Evolutionary conservation across 2,797 vertebrate species (phyloP).

Genomic region (Brotula barbata): DNA sequence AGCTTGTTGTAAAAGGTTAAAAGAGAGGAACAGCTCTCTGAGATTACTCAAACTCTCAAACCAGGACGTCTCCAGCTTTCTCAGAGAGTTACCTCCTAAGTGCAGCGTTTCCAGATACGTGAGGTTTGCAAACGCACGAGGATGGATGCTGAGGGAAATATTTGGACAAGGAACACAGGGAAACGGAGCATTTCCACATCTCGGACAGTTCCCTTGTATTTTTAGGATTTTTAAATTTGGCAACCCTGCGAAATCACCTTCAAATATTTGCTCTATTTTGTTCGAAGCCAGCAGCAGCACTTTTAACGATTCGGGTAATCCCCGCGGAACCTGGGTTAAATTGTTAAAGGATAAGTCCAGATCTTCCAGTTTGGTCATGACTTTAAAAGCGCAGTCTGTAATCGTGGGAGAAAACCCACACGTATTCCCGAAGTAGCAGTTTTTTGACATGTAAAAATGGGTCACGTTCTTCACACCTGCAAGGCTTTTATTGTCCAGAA

Average conservation of each 20-base stretch:
- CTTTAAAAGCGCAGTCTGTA: constrained; percentile 72
- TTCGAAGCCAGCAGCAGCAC: constrained; percentile 82
- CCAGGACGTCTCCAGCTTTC: constrained; percentile 75
- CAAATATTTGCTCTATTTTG: constrained; percentile 76
- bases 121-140: constrained; percentile 80
- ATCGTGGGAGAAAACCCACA: constrained; percentile 78
- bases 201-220: constrained; percentile 92
- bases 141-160: constrained; percentile 79
- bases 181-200: constrained; percentile 87
- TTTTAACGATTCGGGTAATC: constrained; percentile 78
- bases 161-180: constrained; percentile 85
- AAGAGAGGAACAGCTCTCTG: constrained; percentile 80
- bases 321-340: constrained; percentile 81
- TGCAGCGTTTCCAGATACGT: constrained; percentile 74
- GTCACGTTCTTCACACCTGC: constrained; percentile 77
- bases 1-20: constrained; percentile 81
- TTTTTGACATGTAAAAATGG: constrained; percentile 80
- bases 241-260: constrained; percentile 81
- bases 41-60: constrained; percentile 81
- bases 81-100: constrained; percentile 88
- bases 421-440: constrained; percentile 87
- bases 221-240: constrained; percentile 78
- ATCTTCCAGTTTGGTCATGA: constrained; percentile 71
- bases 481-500: constrained; percentile 71
- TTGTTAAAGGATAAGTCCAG: constrained; percentile 89